phyloP scores from a whole-genome alignment of 2,797 vertebrate species.

The Paramormyrops hopkinsi region DNA sequence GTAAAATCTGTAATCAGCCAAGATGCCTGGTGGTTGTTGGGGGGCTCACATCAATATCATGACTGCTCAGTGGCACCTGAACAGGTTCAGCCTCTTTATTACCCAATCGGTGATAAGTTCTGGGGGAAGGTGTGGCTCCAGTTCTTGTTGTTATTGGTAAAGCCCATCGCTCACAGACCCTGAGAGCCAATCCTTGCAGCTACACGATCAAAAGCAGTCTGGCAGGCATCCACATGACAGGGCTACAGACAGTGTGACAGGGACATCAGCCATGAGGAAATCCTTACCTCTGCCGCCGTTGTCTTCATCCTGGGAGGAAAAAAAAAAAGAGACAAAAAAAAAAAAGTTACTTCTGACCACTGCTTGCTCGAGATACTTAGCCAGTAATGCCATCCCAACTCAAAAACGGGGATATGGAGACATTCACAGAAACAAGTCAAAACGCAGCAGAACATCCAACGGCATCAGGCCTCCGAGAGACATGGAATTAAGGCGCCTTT shows the following conservation, averaged over 20 bases:
- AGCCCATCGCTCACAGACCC: neutral
- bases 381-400: neutral
- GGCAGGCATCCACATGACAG: conserved; percentile 15
- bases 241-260: conserved; percentile 29
- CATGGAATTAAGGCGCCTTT: neutral
- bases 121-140: neutral
- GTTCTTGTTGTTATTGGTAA: neutral
- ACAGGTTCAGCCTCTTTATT: neutral
- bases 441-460: neutral
- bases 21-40: neutral
- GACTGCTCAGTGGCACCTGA: neutral
- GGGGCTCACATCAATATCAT: neutral
- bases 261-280: conserved; percentile 26
- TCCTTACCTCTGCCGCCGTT: conserved; percentile 18
- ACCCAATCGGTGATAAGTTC: neutral
- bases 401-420: neutral
- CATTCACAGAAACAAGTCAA: neutral
- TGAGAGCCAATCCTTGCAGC: neutral
- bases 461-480: neutral
- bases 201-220: neutral
- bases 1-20: neutral
- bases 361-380: neutral
- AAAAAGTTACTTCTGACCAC: neutral
- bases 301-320: conserved; percentile 18
- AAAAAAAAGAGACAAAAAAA: neutral